A percentile compares a stretch with the other conserved stretches of the same genome.
phyloP scores from a whole-genome alignment of 2,797 vertebrate species.

The Xiphophorus birchmanni region DNA sequence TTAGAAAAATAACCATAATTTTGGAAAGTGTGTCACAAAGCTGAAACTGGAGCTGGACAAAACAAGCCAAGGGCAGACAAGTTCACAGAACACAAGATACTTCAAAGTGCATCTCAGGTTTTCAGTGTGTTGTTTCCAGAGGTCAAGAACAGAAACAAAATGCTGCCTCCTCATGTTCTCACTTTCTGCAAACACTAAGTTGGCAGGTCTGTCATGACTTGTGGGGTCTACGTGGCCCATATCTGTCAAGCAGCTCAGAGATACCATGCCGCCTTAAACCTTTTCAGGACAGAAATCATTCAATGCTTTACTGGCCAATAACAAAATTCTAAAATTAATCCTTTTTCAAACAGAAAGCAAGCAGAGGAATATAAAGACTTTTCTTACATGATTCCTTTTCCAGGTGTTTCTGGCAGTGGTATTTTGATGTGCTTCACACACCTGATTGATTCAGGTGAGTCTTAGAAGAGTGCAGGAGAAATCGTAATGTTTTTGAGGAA shows the following conservation, averaged over 20 bases:
- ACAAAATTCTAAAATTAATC: background rate
- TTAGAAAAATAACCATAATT: background rate
- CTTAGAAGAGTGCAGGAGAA: background rate
- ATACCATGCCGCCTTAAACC: background rate
- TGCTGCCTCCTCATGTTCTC: background rate
- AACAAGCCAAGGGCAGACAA: background rate
- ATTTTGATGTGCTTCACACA: background rate
- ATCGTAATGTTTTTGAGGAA: background rate
- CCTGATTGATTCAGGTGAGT: background rate
- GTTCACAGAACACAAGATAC: background rate
- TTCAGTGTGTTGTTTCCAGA: background rate
- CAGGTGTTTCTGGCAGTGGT: background rate
- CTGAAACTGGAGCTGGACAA: background rate
- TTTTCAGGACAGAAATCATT: background rate
- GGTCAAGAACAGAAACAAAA: background rate
- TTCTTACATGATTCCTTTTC: background rate
- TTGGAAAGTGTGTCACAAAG: background rate
- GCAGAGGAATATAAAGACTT: background rate
- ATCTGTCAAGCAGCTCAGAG: background rate
- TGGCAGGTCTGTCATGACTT: background rate
- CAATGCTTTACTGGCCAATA: background rate
- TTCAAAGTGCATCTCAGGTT: background rate
- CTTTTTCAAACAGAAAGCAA: background rate
- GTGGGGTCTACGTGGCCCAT: background rate
- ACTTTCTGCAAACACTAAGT: no score